Base-by-base conservation (phyloP, 2,888 invertebrate species). In the Agapetus fuscipes region DNA sequence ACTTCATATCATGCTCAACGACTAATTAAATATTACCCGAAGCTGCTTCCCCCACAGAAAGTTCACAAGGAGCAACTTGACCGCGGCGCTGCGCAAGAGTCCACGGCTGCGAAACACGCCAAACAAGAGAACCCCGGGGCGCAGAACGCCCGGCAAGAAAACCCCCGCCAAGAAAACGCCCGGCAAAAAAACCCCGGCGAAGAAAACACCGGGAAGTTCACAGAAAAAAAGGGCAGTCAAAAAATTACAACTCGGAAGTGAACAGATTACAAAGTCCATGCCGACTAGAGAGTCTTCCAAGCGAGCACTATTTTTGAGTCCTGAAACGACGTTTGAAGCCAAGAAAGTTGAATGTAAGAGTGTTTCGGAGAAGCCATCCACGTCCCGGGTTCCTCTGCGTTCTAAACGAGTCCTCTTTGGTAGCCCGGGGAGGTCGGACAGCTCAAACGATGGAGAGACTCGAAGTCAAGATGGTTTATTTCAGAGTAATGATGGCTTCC, bases 291-390 rank as follows among this genome's bases (percentile, higher is more conserved):
- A 78, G 53, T 70, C 73, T 1, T 68, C 79, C 0, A 85, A 83
- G 50, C 66, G 85, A 39, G 83, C 84, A 0, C 58, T 86, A 2
- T 86, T 86, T 51, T 74, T 82, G 51, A 85, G 84, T 54, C 84
- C 85, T 2, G 73, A 71, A 48, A 69, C 66, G 44, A 60, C 54
- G 7, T 6, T 20, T 4, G 52, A 40, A 49, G 31, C 46, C 38
- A 50, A 48, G 43, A 33, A 31, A 13, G 50, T 51, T 54, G 62
- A 52, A 36, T 59, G 20, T 34, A 58, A 3, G 56, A 60, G 3
- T 34, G n/a, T 17, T n/a, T 15, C 12, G 4, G 30, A 41, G 7
- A 15, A 28, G 10, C 35, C 41, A 2, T 39, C 45, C 7, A 45
- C 45, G 4, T 45, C 47, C 1, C 24, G 35, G 14, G 9, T 6